Evolutionary conservation across 2,113 vertebrate genomes (phyloP).

Genomic region (Alectura lathami): DNA sequence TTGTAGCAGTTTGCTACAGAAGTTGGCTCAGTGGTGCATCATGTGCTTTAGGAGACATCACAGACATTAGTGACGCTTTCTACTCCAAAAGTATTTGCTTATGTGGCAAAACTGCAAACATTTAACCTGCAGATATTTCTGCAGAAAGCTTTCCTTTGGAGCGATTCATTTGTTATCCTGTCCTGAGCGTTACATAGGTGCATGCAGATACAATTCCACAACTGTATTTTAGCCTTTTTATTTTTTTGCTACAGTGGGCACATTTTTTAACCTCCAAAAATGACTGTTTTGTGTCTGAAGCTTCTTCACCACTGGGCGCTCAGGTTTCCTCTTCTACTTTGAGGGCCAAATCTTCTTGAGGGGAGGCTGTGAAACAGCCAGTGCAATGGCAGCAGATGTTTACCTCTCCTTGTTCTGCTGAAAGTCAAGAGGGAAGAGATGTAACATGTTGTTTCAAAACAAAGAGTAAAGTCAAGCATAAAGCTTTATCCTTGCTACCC

Average conservation of each 20-base stretch:
- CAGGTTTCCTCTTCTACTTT: background rate
- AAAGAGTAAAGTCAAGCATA: background rate
- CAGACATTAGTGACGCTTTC: background rate
- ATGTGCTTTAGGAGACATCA: background rate
- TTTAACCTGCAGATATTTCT: background rate
- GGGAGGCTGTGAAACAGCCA: background rate
- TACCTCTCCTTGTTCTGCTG: background rate
- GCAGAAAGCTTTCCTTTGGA: background rate
- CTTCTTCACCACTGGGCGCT: background rate
- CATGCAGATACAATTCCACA: background rate
- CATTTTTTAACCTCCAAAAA: background rate
- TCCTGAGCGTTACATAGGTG: background rate
- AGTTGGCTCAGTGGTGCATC: background rate
- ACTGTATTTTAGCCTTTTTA: no score
- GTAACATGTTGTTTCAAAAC: background rate
- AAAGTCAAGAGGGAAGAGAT: background rate
- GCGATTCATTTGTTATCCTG: background rate
- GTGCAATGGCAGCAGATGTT: background rate
- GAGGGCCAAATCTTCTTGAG: background rate
- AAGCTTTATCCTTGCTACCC: background rate
- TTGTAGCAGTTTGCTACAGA: background rate
- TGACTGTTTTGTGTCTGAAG: background rate
- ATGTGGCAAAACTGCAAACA: background rate
- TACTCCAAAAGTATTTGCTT: background rate
- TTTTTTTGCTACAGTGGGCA: background rate